Percentiles rank a stretch among this genome's conserved stretches.
Evolutionary conservation across 2,113 vertebrate species (phyloP).

Genomic region (Pleuronectes platessa): DNA sequence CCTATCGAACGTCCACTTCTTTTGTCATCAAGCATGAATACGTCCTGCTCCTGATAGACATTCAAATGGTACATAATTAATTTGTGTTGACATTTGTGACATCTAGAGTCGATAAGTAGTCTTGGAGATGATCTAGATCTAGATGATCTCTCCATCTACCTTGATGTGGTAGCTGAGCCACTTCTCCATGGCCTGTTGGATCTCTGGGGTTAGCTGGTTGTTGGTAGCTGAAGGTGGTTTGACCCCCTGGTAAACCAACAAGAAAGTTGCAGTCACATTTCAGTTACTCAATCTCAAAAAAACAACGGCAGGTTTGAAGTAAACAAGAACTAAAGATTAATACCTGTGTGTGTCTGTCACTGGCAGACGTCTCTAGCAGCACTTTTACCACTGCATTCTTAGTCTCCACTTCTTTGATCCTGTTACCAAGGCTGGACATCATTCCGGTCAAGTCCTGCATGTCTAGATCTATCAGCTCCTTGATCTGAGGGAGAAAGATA

Average conservation of each 20-base stretch:
- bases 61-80: neutral
- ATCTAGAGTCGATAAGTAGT: neutral
- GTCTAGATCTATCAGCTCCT: too few relatives aligned
- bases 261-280: neutral
- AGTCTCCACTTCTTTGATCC: neutral
- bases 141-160: conserved; percentile 27
- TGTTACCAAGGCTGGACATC: too few relatives aligned
- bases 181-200: conserved; percentile 71
- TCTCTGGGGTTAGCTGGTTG: conserved; percentile 67
- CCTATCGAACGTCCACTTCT: conserved; percentile 50
- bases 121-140: neutral
- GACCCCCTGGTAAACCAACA: conserved; percentile 63
- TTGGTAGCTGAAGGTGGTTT: conserved; percentile 1
- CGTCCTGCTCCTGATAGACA: conserved; percentile 74
- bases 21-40: conserved; percentile 19
- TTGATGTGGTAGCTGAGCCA: conserved; percentile 64
- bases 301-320: too few relatives aligned
- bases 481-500: too few relatives aligned
- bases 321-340: too few relatives aligned
- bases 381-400: neutral
- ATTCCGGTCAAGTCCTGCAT: too few relatives aligned
- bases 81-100: too few relatives aligned
- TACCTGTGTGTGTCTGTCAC: too few relatives aligned
- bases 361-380: neutral
- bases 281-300: too few relatives aligned